Evolutionary conservation across 2,888 invertebrate species (phyloP).

Genomic region (Limulus polyphemus): DNA sequence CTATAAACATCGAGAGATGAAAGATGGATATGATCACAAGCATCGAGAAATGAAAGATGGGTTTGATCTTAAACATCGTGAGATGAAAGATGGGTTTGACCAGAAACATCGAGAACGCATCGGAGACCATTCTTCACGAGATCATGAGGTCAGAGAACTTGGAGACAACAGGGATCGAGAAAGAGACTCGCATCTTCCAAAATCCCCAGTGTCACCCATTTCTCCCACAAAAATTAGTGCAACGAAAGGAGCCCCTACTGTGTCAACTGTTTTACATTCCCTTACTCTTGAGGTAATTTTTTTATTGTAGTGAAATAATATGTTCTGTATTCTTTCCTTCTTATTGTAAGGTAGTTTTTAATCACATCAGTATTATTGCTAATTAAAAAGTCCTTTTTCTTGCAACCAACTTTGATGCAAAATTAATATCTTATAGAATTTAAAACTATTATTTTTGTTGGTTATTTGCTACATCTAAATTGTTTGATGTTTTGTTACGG

Average conservation of each 20-base stretch:
- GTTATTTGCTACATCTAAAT: no score
- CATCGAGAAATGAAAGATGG: background rate
- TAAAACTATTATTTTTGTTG: no score
- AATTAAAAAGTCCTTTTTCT: no score
- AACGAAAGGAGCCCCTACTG: slow-evolving; percentile 39
- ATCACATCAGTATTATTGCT: no score
- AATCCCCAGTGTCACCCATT: slow-evolving; percentile 11
- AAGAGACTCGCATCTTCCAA: slow-evolving; percentile 2
- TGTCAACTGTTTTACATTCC: slow-evolving; percentile 29
- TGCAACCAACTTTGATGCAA: no score
- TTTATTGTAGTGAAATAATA: background rate
- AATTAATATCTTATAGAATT: no score
- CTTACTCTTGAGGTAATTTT: slow-evolving; percentile 31
- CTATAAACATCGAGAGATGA: background rate
- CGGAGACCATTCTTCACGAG: no score
- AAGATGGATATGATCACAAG: background rate
- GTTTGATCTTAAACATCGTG: background rate
- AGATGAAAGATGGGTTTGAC: background rate
- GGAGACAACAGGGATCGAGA: slow-evolving; percentile 10
- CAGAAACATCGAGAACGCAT: no score
- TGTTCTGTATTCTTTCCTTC: no score
- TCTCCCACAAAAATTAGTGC: slow-evolving; percentile 32
- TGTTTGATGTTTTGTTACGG: no score
- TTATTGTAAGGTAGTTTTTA: no score
- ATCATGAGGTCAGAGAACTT: no score